Conservation (phyloP, 1,140 invertebrate species). For the Drosophila athabasca region DNA sequence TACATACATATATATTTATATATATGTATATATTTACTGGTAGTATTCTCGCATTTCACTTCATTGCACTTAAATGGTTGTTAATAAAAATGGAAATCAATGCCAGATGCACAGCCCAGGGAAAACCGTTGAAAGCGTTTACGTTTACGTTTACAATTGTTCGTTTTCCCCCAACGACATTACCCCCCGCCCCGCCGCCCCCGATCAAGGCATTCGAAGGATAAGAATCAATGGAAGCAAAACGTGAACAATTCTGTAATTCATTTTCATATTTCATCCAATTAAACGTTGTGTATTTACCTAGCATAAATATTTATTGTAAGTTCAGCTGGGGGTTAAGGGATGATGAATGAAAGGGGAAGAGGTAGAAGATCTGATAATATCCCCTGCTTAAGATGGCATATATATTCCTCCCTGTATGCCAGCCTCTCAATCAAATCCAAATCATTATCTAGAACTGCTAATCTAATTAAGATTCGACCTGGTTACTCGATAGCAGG, state of each 20-base stretch:
- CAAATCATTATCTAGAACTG: background rate
- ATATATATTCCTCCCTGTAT: no score
- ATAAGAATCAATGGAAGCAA: slow-evolving; percentile 19
- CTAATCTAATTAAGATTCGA: slow-evolving; percentile 39
- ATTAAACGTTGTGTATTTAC: slow-evolving; percentile 32
- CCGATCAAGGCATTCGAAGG: slow-evolving; percentile 25
- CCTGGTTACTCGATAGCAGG: slow-evolving; percentile 21
- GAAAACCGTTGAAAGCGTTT: slow-evolving; percentile 41
- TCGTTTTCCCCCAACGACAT: slow-evolving; percentile 15
- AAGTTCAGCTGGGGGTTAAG: background rate
- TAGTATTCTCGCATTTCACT: slow-evolving; percentile 63
- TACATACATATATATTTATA: slow-evolving; percentile 7
- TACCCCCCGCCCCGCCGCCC: background rate
- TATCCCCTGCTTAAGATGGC: no score
- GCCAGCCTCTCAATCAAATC: no score
- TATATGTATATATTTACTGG: slow-evolving; percentile 8
- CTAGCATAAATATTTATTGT: slow-evolving; percentile 20
- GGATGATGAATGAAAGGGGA: no score
- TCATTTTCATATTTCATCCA: slow-evolving; percentile 36
- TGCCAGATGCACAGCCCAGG: slow-evolving; percentile 53
- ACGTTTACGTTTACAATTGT: slow-evolving; percentile 44
- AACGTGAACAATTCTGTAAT: slow-evolving; percentile 31
- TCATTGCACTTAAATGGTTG: slow-evolving; percentile 79
- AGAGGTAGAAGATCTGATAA: no score
- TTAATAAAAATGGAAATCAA: slow-evolving; percentile 78